Evolutionary conservation across 2,888 invertebrate species (phyloP).

Genomic region (Clistopyga incitator): DNA sequence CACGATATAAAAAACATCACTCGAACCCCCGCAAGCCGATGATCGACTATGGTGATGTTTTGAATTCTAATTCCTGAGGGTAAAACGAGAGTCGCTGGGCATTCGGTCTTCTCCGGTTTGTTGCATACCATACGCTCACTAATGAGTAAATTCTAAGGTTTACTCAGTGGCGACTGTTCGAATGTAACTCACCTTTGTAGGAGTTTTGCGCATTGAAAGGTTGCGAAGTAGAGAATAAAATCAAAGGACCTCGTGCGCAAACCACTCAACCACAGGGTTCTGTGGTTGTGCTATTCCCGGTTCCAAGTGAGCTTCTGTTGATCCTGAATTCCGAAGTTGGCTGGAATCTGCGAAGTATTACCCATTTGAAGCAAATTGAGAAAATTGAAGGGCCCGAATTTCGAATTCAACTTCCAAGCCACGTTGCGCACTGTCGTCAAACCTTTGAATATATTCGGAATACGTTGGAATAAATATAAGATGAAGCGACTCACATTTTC

Average conservation of each 20-base stretch:
- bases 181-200: background rate
- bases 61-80: background rate
- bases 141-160: slow-evolving; percentile 20
- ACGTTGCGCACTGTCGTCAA: background rate
- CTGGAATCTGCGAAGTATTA: background rate
- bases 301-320: slow-evolving; percentile 4
- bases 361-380: background rate
- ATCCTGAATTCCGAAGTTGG: background rate
- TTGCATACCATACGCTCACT: background rate
- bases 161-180: background rate
- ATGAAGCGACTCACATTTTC: background rate
- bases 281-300: background rate
- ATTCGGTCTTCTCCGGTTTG: background rate
- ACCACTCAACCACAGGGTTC: background rate
- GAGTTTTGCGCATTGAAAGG: slow-evolving; percentile 2
- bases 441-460: background rate
- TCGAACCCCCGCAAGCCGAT: background rate
- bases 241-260: slow-evolving; percentile 14
- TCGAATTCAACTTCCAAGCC: background rate
- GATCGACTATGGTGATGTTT: background rate
- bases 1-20: background rate
- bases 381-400: background rate
- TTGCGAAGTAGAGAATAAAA: slow-evolving; percentile 12
- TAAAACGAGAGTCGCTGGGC: background rate
- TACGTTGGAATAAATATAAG: slow-evolving; percentile 4